phyloP scores from a whole-genome alignment of 2,113 vertebrate genomes.

The Xenopus borealis region DNA sequence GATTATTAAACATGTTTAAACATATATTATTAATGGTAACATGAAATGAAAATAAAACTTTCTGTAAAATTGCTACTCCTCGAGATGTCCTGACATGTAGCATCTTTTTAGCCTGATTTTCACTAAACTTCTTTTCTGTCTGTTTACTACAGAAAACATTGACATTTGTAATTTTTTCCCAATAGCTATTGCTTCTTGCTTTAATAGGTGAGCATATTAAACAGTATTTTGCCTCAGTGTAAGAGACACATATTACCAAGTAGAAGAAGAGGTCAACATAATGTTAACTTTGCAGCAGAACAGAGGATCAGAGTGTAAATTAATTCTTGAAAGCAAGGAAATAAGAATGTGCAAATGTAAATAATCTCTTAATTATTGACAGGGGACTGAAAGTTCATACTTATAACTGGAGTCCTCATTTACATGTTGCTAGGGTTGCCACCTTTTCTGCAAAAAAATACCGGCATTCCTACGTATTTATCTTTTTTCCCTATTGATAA shows the following conservation, averaged over 20 bases:
- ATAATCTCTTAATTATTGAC: slow-evolving; percentile 93
- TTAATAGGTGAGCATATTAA: slow-evolving; percentile 64
- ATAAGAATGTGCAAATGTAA: slow-evolving; percentile 85
- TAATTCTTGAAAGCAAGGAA: slow-evolving; percentile 77
- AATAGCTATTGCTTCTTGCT: slow-evolving; percentile 48
- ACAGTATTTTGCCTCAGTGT: slow-evolving; percentile 55
- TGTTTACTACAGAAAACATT: slow-evolving; percentile 52
- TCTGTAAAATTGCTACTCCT: too few species aligned
- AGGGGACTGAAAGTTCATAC: slow-evolving; percentile 66
- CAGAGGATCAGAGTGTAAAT: slow-evolving; percentile 83
- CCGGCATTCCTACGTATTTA: too few species aligned
- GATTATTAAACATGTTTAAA: too few species aligned
- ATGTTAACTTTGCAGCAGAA: slow-evolving; percentile 74
- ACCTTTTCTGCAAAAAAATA: too few species aligned
- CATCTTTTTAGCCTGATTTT: too few species aligned
- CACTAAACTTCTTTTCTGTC: neutral
- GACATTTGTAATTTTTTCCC: slow-evolving; percentile 56
- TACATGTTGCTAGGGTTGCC: slow-evolving; percentile 52
- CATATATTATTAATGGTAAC: too few species aligned
- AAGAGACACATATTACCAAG: slow-evolving; percentile 53
- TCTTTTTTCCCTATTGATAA: too few species aligned
- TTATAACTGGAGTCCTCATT: slow-evolving; percentile 71
- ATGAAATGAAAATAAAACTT: too few species aligned
- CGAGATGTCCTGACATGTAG: too few species aligned
- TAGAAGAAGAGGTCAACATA: slow-evolving; percentile 64